Conservation (phyloP, 2,797 vertebrate species). For the Characodon lateralis region DNA sequence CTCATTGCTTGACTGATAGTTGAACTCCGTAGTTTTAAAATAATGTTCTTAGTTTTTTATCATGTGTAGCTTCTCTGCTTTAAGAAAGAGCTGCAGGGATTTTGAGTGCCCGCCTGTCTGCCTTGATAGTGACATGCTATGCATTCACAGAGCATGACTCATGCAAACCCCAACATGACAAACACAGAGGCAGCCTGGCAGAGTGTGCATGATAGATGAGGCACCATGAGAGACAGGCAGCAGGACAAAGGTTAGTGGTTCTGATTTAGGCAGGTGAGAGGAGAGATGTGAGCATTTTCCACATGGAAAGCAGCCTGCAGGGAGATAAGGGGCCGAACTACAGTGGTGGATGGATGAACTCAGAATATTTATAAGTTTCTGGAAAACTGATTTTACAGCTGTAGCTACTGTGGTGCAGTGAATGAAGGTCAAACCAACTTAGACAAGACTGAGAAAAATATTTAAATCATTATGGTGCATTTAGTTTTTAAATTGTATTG, state of each 20-base stretch:
- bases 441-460: background rate
- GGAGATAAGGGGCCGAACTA: slow-evolving; percentile 8
- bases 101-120: background rate
- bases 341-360: background rate
- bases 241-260: slow-evolving; percentile 32
- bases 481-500: background rate
- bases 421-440: slow-evolving; percentile 11
- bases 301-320: slow-evolving; percentile 34
- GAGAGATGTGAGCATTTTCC: slow-evolving; percentile 28
- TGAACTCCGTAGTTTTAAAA: background rate
- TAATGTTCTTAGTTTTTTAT: background rate
- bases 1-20: background rate
- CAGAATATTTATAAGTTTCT: background rate
- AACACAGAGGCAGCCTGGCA: slow-evolving; percentile 39
- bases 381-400: slow-evolving; percentile 28
- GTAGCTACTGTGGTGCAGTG: background rate
- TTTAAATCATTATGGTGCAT: background rate
- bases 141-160: slow-evolving; percentile 50
- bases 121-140: slow-evolving; percentile 27
- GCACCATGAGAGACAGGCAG: slow-evolving; percentile 50
- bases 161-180: slow-evolving; percentile 42
- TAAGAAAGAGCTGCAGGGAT: slow-evolving; percentile 16
- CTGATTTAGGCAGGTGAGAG: slow-evolving; percentile 30
- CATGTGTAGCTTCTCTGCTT: slow-evolving; percentile 2
- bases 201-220: slow-evolving; percentile 50